Percentiles rank a stretch among this genome's conserved stretches.
Evolutionary conservation across 2,113 vertebrate genomes (phyloP).

Genomic region (Hucho hucho): DNA sequence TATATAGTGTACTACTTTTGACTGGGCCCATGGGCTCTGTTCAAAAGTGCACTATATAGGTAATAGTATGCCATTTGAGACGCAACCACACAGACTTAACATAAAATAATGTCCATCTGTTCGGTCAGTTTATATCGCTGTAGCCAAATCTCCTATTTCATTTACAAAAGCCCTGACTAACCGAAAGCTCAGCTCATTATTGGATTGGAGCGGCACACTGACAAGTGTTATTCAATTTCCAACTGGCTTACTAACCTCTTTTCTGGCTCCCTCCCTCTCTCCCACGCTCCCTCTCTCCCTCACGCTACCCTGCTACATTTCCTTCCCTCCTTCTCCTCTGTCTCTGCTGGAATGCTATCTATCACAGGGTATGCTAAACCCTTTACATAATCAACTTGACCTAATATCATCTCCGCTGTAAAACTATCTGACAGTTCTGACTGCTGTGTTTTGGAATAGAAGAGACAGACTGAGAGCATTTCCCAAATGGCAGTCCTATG

Average conservation of each 20-base stretch:
- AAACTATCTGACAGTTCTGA: not conserved
- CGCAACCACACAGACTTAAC: not conserved
- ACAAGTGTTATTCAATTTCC: constrained; percentile 4
- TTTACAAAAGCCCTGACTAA: not conserved
- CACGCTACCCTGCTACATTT: not conserved
- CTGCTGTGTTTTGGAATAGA: not conserved
- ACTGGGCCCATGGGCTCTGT: not conserved
- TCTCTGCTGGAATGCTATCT: not conserved
- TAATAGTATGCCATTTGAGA: not conserved
- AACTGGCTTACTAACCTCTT: constrained; percentile 14
- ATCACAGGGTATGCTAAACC: constrained; percentile 3
- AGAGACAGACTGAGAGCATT: not conserved
- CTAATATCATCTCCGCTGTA: constrained; percentile 17
- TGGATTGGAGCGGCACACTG: too few relatives aligned
- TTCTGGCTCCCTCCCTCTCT: not conserved
- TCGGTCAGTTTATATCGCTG: not conserved
- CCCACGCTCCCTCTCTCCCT: not conserved
- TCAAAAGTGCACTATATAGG: not conserved
- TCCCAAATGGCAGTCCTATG: too few relatives aligned
- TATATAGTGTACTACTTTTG: not conserved
- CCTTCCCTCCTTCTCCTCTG: not conserved
- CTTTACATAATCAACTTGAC: constrained; percentile 7
- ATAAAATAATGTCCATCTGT: constrained; percentile 7
- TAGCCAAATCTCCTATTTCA: constrained; percentile 2
- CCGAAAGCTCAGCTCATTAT: not conserved